Conservation (phyloP, 2,113 vertebrate species). For the Phrynosoma blainvillii region DNA sequence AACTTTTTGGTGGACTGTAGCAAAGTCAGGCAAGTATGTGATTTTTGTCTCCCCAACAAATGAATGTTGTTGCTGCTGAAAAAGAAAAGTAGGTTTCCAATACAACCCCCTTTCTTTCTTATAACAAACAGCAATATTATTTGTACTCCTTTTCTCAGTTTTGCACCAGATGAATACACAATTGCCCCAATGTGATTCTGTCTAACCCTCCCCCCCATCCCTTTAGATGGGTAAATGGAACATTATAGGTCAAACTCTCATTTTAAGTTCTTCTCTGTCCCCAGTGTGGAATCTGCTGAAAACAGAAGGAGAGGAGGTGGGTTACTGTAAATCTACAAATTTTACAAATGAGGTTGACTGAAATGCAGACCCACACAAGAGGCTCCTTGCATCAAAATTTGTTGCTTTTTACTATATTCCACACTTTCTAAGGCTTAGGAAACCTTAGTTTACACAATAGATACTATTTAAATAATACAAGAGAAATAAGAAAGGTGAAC, state of each 20-base stretch:
- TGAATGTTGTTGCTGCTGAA: slow-evolving; percentile 31
- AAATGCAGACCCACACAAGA: slow-evolving; percentile 53
- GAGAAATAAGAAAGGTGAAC: slow-evolving; percentile 40
- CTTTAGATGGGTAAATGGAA: slow-evolving; percentile 77
- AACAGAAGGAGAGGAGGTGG: slow-evolving; percentile 57
- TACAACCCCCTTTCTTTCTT: not conserved
- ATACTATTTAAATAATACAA: slow-evolving; percentile 51
- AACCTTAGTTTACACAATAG: slow-evolving; percentile 67
- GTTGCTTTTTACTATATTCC: not conserved
- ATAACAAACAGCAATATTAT: slow-evolving; percentile 5
- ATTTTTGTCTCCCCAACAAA: no score
- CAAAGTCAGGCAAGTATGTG: no score
- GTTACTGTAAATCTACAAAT: no score
- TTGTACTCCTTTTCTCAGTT: slow-evolving; percentile 55
- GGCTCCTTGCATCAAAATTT: not conserved
- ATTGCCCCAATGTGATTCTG: slow-evolving; percentile 57
- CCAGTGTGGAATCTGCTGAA: slow-evolving; percentile 69
- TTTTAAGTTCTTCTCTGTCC: slow-evolving; percentile 68
- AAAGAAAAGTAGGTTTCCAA: slow-evolving; percentile 39
- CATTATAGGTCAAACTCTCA: slow-evolving; percentile 75
- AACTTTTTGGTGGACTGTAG: no score
- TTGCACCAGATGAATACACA: slow-evolving; percentile 66
- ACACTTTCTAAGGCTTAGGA: slow-evolving; percentile 34
- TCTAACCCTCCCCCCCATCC: slow-evolving; percentile 36
- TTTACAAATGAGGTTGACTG: slow-evolving; percentile 64